Percentiles rank a stretch among this genome's conserved stretches.
These are phyloP conservation scores for Amazona guildingii DNA, from an alignment of 2,113 vertebrate genomes.

Conservation along the genomic window DNA sequence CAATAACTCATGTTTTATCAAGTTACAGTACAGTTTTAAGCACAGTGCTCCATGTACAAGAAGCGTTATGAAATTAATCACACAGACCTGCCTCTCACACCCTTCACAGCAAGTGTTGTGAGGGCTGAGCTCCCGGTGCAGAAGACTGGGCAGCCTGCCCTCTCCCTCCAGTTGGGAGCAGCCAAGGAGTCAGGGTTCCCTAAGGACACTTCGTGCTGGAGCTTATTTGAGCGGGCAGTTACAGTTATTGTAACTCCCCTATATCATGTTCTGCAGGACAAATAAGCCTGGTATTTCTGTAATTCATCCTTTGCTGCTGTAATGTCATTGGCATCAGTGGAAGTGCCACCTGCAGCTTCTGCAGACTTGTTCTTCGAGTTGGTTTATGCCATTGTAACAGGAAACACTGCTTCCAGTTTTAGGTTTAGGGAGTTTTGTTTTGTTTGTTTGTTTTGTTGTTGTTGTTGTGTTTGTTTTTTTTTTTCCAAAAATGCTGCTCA, in stretches of 20 bases:
- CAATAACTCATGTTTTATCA: rapidly evolving
- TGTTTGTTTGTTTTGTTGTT: no score
- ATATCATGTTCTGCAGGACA: not conserved
- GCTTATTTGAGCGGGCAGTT: not conserved
- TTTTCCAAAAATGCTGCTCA: not conserved
- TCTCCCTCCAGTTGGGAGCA: rapidly evolving
- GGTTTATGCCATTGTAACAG: not conserved
- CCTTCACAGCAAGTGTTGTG: rapidly evolving
- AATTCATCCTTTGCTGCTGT: not conserved
- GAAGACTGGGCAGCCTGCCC: not conserved
- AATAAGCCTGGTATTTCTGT: not conserved
- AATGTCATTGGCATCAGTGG: not conserved
- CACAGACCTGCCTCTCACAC: rapidly evolving
- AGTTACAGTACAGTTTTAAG: rapidly evolving
- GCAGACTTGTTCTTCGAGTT: not conserved
- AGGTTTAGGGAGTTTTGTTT: not conserved
- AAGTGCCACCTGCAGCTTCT: not conserved
- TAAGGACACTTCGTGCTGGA: not conserved
- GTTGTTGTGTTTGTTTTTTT: not conserved
- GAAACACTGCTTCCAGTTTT: not conserved
- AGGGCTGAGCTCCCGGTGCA: not conserved
- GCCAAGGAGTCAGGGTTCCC: not conserved
- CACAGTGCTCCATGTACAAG: rapidly evolving
- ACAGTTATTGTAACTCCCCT: not conserved
- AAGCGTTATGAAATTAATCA: not conserved